These are phyloP conservation scores for Vanessa atalanta DNA, from an alignment of 1,140 invertebrate species.

Conservation along the genomic window DNA sequence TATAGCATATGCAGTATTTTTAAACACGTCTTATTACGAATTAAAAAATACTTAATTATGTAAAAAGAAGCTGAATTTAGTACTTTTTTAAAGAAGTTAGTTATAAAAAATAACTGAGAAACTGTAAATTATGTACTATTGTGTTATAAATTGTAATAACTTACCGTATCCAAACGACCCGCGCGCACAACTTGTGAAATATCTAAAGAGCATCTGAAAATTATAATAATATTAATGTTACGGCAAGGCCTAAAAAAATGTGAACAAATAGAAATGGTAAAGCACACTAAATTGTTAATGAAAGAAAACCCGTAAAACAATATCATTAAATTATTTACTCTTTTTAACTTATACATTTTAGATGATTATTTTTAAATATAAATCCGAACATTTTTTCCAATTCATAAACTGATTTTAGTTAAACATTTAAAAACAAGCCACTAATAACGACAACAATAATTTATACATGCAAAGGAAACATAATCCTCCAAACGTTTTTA, in stretches of 20 bases:
- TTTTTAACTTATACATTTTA: too few relatives aligned
- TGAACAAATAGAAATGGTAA: neutral
- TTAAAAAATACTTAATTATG: too few relatives aligned
- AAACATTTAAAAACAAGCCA: neutral
- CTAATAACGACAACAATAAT: neutral
- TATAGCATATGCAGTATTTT: too few relatives aligned
- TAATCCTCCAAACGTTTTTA: neutral
- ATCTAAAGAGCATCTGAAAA: slow-evolving; percentile 68
- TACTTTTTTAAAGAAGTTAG: too few relatives aligned
- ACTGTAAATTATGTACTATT: too few relatives aligned
- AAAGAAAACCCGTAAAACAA: too few relatives aligned
- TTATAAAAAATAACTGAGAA: too few relatives aligned
- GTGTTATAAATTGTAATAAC: slow-evolving; percentile 1
- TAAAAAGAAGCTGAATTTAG: too few relatives aligned
- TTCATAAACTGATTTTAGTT: neutral
- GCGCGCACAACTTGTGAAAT: slow-evolving; percentile 73
- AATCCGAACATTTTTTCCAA: too few relatives aligned
- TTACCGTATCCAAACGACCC: slow-evolving; percentile 72
- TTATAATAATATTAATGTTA: slow-evolving; percentile 12
- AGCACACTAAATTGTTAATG: neutral
- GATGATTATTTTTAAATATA: too few relatives aligned
- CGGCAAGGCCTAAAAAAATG: neutral
- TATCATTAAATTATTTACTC: too few relatives aligned
- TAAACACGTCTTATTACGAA: too few relatives aligned
- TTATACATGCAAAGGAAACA: neutral